Conservation (phyloP, 2,797 vertebrate species). For the Gymnoscopelus braueri region DNA sequence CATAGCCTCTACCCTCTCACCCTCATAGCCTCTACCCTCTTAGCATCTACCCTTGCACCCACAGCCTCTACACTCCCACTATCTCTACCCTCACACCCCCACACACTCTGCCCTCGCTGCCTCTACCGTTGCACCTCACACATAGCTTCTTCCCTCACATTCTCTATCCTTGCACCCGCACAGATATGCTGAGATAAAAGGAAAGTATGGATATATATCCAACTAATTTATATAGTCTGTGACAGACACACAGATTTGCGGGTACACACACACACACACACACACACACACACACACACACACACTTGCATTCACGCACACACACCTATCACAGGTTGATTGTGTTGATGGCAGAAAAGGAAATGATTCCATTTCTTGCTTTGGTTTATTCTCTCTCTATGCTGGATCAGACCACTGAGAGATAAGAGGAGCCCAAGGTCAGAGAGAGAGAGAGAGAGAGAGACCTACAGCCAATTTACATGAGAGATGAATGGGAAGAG, state of each 20-base stretch:
- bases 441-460: constrained; percentile 80
- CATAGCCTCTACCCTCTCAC: too few relatives aligned
- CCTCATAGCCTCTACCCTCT: too few relatives aligned
- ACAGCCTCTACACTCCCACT: too few relatives aligned
- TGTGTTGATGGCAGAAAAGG: constrained; percentile 60
- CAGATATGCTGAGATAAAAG: constrained; percentile 2
- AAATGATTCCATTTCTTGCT: constrained; percentile 62
- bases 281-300: constrained; percentile 24
- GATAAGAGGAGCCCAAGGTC: constrained; percentile 96
- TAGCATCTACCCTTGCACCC: too few relatives aligned
- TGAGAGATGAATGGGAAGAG: constrained; percentile 77
- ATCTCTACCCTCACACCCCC: too few relatives aligned
- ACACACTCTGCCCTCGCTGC: too few relatives aligned
- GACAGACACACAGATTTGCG: constrained; percentile 35
- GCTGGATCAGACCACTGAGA: constrained; percentile 86
- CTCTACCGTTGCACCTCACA: too few relatives aligned
- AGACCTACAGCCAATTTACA: constrained; percentile 80
- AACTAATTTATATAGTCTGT: constrained; percentile 72
- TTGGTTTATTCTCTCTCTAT: constrained; percentile 62
- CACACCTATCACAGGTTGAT: constrained; percentile 67
- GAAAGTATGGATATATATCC: constrained; percentile 39
- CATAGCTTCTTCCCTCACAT: constrained; percentile 51
- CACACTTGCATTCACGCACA: constrained; percentile 38
- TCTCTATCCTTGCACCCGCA: neutral
- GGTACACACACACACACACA: constrained; percentile 5